Evolutionary conservation across 1,140 invertebrate genomes (phyloP).

Genomic region (Conus ventricosus): DNA sequence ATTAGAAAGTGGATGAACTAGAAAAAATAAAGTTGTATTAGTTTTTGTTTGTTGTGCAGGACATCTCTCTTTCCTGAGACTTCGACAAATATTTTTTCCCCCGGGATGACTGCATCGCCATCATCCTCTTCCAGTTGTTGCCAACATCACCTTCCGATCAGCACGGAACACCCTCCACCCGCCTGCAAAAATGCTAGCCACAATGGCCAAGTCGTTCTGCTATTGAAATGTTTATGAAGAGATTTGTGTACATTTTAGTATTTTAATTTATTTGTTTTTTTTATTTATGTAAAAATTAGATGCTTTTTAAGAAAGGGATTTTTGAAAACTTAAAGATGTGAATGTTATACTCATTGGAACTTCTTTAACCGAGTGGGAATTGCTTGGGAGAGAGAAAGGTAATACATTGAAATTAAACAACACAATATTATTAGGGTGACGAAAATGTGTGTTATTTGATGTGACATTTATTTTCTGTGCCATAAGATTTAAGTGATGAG

Average conservation of each 20-base stretch:
- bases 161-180: neutral
- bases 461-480: no score
- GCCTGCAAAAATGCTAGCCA: neutral
- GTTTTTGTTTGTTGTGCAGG: slow-evolving; percentile 51
- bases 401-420: no score
- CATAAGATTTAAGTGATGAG: no score
- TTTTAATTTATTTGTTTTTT: neutral
- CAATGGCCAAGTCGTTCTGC: no score
- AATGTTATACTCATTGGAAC: neutral
- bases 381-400: neutral
- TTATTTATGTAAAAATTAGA: neutral
- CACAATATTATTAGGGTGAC: no score
- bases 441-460: no score
- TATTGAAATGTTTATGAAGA: no score
- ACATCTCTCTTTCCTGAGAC: slow-evolving; percentile 65
- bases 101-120: slow-evolving; percentile 66
- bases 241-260: neutral
- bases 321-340: neutral
- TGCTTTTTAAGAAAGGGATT: neutral
- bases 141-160: slow-evolving; percentile 57
- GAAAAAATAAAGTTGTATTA: no score
- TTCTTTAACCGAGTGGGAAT: neutral
- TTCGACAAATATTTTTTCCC: slow-evolving; percentile 66
- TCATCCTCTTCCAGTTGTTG: slow-evolving; percentile 61
- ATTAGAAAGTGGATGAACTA: no score